phyloP scores from a whole-genome alignment of 2,113 vertebrate genomes.

The Nothocercus julius region DNA sequence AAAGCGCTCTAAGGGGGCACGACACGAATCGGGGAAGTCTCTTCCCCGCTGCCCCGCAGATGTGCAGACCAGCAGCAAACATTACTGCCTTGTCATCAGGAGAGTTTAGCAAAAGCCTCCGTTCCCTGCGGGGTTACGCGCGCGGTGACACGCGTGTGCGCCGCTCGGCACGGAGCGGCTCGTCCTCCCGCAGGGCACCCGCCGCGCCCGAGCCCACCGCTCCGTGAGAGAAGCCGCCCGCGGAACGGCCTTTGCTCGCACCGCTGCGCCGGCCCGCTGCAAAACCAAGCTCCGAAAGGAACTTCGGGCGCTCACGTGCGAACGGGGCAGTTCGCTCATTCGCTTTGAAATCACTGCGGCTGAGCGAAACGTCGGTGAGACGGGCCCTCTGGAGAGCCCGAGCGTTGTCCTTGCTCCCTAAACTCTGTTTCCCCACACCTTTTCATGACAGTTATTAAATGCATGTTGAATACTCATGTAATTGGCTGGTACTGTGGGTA shows the following conservation, averaged over 20 bases:
- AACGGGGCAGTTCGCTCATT: not conserved
- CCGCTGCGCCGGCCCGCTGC: not conserved
- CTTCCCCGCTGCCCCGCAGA: not conserved
- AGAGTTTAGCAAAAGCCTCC: not conserved
- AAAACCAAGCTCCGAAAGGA: no score
- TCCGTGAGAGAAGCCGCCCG: not conserved
- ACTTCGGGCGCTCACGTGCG: no score
- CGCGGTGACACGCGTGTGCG: not conserved
- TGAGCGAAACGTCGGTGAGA: not conserved
- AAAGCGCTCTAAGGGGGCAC: not conserved
- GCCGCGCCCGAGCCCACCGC: not conserved
- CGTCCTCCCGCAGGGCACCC: not conserved
- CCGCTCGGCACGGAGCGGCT: not conserved
- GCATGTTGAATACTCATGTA: slow-evolving; percentile 7
- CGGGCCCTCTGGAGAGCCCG: not conserved
- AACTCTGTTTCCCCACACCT: slow-evolving; percentile 26
- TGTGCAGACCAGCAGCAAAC: not conserved
- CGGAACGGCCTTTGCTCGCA: not conserved
- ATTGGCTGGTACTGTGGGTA: slow-evolving; percentile 36
- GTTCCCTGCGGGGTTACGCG: not conserved
- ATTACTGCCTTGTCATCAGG: not conserved
- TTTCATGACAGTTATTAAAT: not conserved
- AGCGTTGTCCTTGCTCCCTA: not conserved
- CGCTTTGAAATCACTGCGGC: not conserved
- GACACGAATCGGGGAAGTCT: not conserved